Percentiles rank a stretch among this genome's conserved stretches.
Evolutionary conservation across 1,140 invertebrate genomes (phyloP).

Genomic region (Drosophila nigromelanica): DNA sequence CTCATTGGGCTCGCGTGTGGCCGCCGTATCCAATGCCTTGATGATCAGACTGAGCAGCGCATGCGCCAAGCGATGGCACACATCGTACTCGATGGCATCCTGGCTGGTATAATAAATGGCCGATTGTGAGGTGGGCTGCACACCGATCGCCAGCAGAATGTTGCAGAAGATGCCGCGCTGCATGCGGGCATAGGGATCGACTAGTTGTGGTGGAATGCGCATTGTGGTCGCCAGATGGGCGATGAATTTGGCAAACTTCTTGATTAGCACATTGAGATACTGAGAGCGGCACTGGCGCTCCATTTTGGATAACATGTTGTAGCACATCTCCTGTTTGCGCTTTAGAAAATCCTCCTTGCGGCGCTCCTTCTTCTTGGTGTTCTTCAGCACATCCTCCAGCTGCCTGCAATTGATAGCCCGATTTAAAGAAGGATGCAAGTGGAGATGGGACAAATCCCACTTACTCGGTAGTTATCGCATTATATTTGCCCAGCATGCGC

Average conservation of each 20-base stretch:
- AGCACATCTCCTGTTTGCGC: constrained; percentile 78
- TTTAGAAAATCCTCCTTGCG: constrained; percentile 70
- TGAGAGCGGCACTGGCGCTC: constrained; percentile 76
- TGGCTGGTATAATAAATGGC: constrained; percentile 78
- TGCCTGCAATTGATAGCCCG: constrained; percentile 45
- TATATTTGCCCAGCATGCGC: constrained; percentile 59
- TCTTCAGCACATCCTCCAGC: constrained; percentile 70
- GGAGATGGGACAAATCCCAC: constrained; percentile 1
- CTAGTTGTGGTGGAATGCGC: constrained; percentile 72
- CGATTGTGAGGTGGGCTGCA: constrained; percentile 73
- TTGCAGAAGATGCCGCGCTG: constrained; percentile 81
- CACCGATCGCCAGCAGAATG: constrained; percentile 72
- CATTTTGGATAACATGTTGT: constrained; percentile 72
- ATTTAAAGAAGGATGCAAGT: not conserved
- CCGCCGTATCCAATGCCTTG: constrained; percentile 71
- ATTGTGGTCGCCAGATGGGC: constrained; percentile 78
- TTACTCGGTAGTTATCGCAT: constrained; percentile 76
- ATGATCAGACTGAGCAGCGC: constrained; percentile 75
- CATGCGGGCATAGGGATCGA: constrained; percentile 79
- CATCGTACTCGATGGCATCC: constrained; percentile 77
- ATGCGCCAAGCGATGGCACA: constrained; percentile 76
- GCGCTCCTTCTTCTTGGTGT: constrained; percentile 66
- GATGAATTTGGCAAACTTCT: constrained; percentile 77
- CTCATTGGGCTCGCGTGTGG: constrained; percentile 60
- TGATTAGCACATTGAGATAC: constrained; percentile 76